A percentile compares a stretch with the other conserved stretches of the same genome.
Conservation (phyloP, 2,888 invertebrate genomes). For the Oscheius sp. region DNA sequence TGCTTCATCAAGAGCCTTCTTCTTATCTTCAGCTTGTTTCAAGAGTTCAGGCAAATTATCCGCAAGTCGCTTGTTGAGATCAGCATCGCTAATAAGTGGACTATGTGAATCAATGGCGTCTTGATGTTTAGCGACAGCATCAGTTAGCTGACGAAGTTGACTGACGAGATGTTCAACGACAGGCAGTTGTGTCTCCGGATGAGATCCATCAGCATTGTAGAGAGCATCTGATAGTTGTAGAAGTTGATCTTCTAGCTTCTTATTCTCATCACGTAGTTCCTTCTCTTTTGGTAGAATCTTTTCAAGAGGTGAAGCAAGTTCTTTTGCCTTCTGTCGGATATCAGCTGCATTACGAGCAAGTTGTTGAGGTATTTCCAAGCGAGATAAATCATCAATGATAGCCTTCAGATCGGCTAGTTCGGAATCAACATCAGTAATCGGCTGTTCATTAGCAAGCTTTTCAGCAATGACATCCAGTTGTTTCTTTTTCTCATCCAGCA, state of each 20-base stretch:
- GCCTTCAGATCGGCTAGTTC: conserved; percentile 33
- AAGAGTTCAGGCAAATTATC: conserved; percentile 12
- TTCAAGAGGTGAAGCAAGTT: conserved; percentile 31
- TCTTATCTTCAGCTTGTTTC: conserved; percentile 32
- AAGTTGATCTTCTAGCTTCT: conserved; percentile 19
- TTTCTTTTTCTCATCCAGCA: conserved; percentile 29
- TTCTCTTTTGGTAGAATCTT: conserved; percentile 21
- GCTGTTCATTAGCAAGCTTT: conserved; percentile 29
- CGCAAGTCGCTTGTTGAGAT: conserved; percentile 31
- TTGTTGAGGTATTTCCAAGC: conserved; percentile 35
- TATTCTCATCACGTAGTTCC: conserved; percentile 25
- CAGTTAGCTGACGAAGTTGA: neutral
- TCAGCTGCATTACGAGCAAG: conserved; percentile 19
- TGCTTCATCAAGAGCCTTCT: conserved; percentile 35
- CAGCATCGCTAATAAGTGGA: conserved; percentile 22
- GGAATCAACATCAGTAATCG: conserved; percentile 31
- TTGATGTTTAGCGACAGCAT: conserved; percentile 5
- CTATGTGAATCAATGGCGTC: conserved; percentile 4
- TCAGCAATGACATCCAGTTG: conserved; percentile 33
- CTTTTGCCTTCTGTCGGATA: conserved; percentile 21
- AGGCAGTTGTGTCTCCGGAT: conserved; percentile 26
- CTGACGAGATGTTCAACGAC: conserved; percentile 9
- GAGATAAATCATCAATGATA: conserved; percentile 27
- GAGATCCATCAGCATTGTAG: neutral
- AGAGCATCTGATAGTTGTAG: conserved; percentile 7